A percentile compares a stretch with the other conserved stretches of the same genome.
Conservation (phyloP, 1,140 invertebrate species). For the Meloidogyne chitwoodi region DNA sequence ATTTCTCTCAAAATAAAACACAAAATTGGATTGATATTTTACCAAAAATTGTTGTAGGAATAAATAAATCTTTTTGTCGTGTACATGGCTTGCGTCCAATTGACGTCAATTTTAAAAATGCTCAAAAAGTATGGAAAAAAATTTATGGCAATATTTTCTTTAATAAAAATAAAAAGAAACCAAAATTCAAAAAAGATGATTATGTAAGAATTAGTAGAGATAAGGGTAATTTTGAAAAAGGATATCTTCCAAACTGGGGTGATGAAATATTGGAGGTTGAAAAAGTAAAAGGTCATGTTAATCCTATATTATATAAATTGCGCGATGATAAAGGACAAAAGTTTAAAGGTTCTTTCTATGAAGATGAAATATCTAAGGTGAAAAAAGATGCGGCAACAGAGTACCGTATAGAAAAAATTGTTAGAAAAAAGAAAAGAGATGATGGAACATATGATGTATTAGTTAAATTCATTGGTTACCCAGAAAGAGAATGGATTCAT, state of each 20-base stretch:
- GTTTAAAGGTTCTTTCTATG: constrained; percentile 12
- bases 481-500: no score
- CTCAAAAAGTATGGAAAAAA: background rate
- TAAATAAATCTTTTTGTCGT: constrained; percentile 12
- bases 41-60: background rate
- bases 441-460: constrained; percentile 5
- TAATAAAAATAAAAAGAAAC: no score
- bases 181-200: no score
- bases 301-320: background rate
- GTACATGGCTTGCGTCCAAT: background rate
- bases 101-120: background rate
- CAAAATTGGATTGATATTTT: constrained; percentile 1
- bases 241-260: no score
- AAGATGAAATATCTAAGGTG: background rate
- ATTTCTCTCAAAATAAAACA: background rate
- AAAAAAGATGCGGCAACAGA: background rate
- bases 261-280: no score
- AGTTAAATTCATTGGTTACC: constrained; percentile 8
- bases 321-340: background rate
- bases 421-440: background rate
- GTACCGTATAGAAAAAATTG: background rate
- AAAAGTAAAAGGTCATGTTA: background rate
- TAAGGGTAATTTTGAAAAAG: no score
- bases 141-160: background rate
- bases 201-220: no score